Conservation (phyloP, 2,797 vertebrate species). For the Rhynchotus rufescens region DNA sequence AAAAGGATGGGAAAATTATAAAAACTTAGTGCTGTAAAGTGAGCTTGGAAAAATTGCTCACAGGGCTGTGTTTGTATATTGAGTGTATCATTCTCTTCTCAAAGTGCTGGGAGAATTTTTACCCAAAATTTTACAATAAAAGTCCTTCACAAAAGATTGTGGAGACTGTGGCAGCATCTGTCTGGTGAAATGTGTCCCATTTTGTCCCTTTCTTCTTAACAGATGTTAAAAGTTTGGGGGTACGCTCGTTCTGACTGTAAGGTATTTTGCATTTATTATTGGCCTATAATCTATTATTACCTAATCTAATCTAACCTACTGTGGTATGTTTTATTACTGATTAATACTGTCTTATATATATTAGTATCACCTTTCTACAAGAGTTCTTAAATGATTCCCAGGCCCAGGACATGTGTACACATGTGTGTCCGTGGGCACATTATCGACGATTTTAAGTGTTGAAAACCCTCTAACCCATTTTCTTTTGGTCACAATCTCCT, state of each 20-base stretch:
- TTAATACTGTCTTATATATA: neutral
- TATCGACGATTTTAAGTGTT: neutral
- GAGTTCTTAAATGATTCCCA: neutral
- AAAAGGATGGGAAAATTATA: conserved; percentile 12
- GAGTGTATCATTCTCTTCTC: neutral
- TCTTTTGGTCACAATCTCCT: neutral
- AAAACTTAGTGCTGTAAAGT: neutral
- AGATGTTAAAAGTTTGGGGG: neutral
- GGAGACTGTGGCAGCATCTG: accelerated
- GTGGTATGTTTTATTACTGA: neutral
- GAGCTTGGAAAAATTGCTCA: neutral
- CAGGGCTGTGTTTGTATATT: accelerated
- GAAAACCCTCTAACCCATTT: neutral
- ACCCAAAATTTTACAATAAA: neutral
- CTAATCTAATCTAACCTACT: neutral
- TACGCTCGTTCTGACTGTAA: neutral
- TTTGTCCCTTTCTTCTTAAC: neutral
- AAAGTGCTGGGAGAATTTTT: neutral
- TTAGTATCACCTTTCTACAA: neutral
- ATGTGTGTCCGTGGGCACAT: neutral
- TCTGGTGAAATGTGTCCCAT: accelerated
- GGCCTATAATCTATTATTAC: neutral
- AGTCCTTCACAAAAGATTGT: neutral
- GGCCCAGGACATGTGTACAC: accelerated
- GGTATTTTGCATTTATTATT: neutral